phyloP scores from a whole-genome alignment of 2,797 vertebrate genomes.

The Melanotaenia boesemani region DNA sequence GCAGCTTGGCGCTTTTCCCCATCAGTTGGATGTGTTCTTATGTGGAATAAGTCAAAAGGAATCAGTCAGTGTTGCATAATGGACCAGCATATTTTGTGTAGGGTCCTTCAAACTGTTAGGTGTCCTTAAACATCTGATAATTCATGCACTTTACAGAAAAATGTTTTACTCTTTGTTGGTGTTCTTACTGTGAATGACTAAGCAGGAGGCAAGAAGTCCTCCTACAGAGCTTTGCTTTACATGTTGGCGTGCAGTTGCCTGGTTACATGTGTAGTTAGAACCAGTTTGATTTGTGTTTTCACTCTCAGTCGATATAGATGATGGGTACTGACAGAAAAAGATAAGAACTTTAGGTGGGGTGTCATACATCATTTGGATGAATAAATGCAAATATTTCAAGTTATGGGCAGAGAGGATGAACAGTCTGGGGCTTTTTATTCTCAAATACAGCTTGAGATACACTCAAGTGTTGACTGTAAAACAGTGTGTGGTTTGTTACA shows the following conservation, averaged over 20 bases:
- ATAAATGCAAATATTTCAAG: conserved; percentile 14
- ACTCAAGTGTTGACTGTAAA: too few relatives aligned
- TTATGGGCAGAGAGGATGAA: neutral
- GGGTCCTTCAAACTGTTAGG: neutral
- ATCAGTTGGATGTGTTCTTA: conserved; percentile 9
- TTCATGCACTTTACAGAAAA: conserved; percentile 23
- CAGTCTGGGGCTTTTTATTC: neutral
- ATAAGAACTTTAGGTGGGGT: conserved; percentile 19
- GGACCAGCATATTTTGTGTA: neutral
- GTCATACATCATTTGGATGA: conserved; percentile 22
- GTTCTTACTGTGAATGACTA: conserved; percentile 46
- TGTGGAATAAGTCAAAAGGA: conserved; percentile 17
- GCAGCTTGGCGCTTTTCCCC: conserved; percentile 37
- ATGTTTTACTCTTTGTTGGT: conserved; percentile 14
- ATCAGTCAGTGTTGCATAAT: conserved; percentile 6
- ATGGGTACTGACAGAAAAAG: conserved; percentile 38
- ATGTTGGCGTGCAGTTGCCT: conserved; percentile 71
- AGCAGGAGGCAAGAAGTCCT: conserved; percentile 34
- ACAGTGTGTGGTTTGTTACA: too few relatives aligned
- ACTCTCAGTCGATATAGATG: conserved; percentile 52
- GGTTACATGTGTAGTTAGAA: conserved; percentile 66
- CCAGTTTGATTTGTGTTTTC: conserved; percentile 42
- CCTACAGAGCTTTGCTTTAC: conserved; percentile 37
- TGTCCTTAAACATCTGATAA: conserved; percentile 15
- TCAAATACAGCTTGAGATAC: neutral